Base-by-base conservation (phyloP, 2,113 vertebrate species). In the Argyrosomus japonicus region DNA sequence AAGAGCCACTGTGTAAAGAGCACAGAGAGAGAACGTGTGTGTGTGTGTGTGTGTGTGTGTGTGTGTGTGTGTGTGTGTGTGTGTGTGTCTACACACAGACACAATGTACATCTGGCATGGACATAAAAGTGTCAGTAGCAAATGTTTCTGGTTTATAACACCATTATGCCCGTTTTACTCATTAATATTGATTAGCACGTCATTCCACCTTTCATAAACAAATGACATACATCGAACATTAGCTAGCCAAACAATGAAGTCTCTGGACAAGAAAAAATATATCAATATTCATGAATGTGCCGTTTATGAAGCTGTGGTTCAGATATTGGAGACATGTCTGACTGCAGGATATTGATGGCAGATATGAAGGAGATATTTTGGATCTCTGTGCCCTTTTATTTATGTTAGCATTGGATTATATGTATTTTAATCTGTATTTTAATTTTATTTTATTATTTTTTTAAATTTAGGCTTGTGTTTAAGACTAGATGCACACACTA, bases 1-100 rank as follows among this genome's bases (percentile, higher is more conserved):
- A 81, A 75, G 71, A 29, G 61, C 83, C 75, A 82, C 84, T 94
- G 92, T 88, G 80, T 68, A 57, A 51, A 75, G 67, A 86, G 80
- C 23, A 65, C 54, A 77, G 73, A 29, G 2, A n/a, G 6, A 14
- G 48, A 32, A 1, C 18, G 43, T 43, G 47, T 47, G 40, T 64
- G 61, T 18, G 36, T 27, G 56, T n/a, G 25, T 72, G 50, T 32
- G 75, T 72, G 64, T 79, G 57, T 70, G 43, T 56, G 72, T 43
- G 13, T 53, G 56, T n/a, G 25, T 72, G 50, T 53, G 75, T 67
- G 64, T 79, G 57, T 65, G 25, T 51, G 69, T 50, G 53, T 75
- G 57, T 65, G 51, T 51, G 77, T 21, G 14, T 47, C n/a, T 43
- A 14, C n/a, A 56, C 25, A 79, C 43, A 75, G 25, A 56, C 0